phyloP scores from a whole-genome alignment of 1,140 invertebrate genomes.

The Glomeris maerens region DNA sequence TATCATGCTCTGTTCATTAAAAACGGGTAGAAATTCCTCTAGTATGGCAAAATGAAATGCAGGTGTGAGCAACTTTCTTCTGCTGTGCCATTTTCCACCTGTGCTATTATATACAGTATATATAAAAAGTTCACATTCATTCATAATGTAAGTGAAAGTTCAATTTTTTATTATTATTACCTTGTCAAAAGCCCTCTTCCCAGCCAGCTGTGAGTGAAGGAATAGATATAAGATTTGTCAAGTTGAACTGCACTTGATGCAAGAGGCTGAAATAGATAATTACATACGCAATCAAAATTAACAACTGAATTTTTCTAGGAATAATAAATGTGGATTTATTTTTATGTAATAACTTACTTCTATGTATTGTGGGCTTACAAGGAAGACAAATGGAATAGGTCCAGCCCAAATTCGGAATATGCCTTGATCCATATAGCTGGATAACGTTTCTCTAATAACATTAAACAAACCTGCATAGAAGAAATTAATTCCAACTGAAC shows the following conservation, averaged over 20 bases:
- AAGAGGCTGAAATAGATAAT: too few species aligned
- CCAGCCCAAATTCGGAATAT: too few species aligned
- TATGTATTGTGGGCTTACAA: slow-evolving; percentile 55
- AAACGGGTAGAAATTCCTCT: slow-evolving; percentile 65
- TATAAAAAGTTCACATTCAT: background rate
- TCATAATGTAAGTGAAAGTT: background rate
- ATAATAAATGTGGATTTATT: too few species aligned
- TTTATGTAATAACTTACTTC: too few species aligned
- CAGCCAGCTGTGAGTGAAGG: slow-evolving; percentile 61
- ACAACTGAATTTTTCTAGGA: too few species aligned
- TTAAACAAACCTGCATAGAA: too few species aligned
- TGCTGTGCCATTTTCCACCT: slow-evolving; percentile 58
- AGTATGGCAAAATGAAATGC: slow-evolving; percentile 81
- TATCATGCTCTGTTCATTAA: slow-evolving; percentile 55
- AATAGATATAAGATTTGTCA: slow-evolving; percentile 60
- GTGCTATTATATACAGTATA: slow-evolving; percentile 26
- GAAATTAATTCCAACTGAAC: too few species aligned
- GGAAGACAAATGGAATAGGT: too few species aligned
- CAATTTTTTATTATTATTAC: slow-evolving; percentile 13
- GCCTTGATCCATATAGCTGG: too few species aligned
- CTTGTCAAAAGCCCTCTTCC: slow-evolving; percentile 73
- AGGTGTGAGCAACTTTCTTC: slow-evolving; percentile 79
- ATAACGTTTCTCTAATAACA: too few species aligned
- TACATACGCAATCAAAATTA: too few species aligned
- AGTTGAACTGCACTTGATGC: too few species aligned